Evolutionary conservation across 1,140 invertebrate genomes (phyloP), one percentile per base, ranked within the genome.

Genomic region (Camponotus vicinus): DNA sequence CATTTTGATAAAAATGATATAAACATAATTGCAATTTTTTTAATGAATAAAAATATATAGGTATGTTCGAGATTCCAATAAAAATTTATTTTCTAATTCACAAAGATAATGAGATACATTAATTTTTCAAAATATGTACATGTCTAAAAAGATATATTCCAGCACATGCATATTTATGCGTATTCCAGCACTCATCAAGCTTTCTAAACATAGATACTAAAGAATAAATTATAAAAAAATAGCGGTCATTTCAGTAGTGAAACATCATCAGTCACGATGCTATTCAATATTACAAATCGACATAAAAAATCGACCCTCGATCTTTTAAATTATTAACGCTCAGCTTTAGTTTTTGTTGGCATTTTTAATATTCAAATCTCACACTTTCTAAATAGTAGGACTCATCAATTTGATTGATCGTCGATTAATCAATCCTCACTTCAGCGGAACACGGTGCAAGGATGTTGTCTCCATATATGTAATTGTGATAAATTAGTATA

Each of bases 401-500:
- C 64, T 57, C 34, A 61, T 80, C 15, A 70, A 80, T 80, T 70
- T 80, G 15, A 9, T 21, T n/a, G 64, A 57, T 61, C 67, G n/a
- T 27, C 67, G 13, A 83, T 73, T 73, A 61, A 73, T 73, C 71
- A 73, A 73, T 61, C 9, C 27, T 40, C 63, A 18, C 32, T 73
- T 34, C 21, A 61, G 37, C 27, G 78, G 40, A 59, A 82, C 37
- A n/a, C 18, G 18, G 6, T 42, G 9, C 27, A 18, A 9, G 37
- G 32, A 45, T 27, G 8, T 45, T 40, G n/a, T 66, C 63, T 27
- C 61, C 49, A 45, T 40, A 18, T 67, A 34, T 64, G 37, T 55
- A 78, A 85, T 67, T 66, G 55, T 67, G 82, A 85, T 57, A 32
- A 78, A 77, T 67, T 78, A 32, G 61, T 37, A 34, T 34, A 67